These are phyloP conservation scores for Brachionus plicatilis DNA, from an alignment of 1,140 invertebrate species.

Conservation along the genomic window DNA sequence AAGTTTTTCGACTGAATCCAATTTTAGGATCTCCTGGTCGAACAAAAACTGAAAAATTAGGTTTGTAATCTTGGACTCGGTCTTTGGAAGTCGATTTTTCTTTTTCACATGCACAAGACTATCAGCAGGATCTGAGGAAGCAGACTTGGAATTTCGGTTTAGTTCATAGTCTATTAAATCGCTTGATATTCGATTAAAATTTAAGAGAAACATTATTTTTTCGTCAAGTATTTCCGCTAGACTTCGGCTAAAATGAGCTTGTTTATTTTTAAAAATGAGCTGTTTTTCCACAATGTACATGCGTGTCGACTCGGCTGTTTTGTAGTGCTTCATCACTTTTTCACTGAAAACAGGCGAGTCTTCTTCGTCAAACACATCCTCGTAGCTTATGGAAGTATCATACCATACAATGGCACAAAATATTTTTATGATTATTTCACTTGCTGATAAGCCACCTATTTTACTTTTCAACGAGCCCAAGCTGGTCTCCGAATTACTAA, in stretches of 20 bases:
- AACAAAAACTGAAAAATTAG: conserved; percentile 5
- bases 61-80: background rate
- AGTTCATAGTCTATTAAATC: background rate
- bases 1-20: background rate
- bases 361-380: background rate
- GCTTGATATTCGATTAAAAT: background rate
- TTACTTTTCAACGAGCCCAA: background rate
- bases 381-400: background rate
- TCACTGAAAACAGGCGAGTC: background rate
- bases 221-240: conserved; percentile 21
- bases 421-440: conserved; percentile 1
- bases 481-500: background rate
- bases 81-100: background rate
- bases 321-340: background rate
- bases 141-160: background rate
- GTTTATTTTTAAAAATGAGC: background rate
- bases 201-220: conserved; percentile 14
- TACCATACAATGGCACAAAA: conserved; percentile 25
- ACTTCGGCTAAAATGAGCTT: background rate
- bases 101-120: background rate
- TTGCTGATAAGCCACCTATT: background rate
- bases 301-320: background rate
- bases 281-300: conserved; percentile 21
- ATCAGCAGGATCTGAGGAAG: background rate
- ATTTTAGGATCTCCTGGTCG: background rate